A percentile compares a stretch with the other conserved stretches of the same genome.
Conservation (phyloP, 2,888 invertebrate genomes). For the Platycheirus albimanus region DNA sequence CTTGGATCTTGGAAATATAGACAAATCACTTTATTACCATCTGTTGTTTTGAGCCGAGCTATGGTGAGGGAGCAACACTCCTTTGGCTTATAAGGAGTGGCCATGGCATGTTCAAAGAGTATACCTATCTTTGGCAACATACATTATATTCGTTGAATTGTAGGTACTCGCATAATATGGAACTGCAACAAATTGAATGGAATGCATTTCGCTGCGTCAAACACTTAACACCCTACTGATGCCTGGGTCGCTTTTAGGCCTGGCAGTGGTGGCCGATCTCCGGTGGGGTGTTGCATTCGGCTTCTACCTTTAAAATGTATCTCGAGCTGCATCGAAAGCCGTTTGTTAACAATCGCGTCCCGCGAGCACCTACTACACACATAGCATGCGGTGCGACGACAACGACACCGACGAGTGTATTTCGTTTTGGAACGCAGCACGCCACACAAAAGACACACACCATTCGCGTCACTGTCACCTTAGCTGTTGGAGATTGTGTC, state of each 20-base stretch:
- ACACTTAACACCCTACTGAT: slow-evolving; percentile 70
- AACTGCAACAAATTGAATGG: slow-evolving; percentile 66
- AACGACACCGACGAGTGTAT: no score
- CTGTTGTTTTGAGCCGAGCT: slow-evolving; percentile 8
- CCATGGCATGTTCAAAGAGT: slow-evolving; percentile 15
- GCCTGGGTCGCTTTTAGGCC: slow-evolving; percentile 1
- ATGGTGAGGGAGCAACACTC: slow-evolving; percentile 50
- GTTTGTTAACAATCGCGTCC: slow-evolving; percentile 56
- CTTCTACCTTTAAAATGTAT: slow-evolving; percentile 20
- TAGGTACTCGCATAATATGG: slow-evolving; percentile 40
- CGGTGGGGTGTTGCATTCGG: slow-evolving; percentile 11
- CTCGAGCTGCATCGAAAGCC: slow-evolving; percentile 39
- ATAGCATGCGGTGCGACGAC: no score
- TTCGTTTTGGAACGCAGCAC: slow-evolving; percentile 37
- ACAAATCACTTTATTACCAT: slow-evolving; percentile 70
- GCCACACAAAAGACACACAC: slow-evolving; percentile 43
- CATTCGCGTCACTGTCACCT: slow-evolving; percentile 58
- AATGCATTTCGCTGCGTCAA: slow-evolving; percentile 61
- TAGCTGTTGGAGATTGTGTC: slow-evolving; percentile 71
- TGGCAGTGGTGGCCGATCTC: no score
- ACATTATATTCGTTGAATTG: slow-evolving; percentile 32
- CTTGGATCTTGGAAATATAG: slow-evolving; percentile 40
- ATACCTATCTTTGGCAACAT: slow-evolving; percentile 11
- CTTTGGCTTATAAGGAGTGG: slow-evolving; percentile 63
- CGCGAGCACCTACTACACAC: slow-evolving; percentile 40